These are phyloP conservation scores for Clangula hyemalis DNA, from an alignment of 2,797 vertebrate genomes.

Conservation along the genomic window DNA sequence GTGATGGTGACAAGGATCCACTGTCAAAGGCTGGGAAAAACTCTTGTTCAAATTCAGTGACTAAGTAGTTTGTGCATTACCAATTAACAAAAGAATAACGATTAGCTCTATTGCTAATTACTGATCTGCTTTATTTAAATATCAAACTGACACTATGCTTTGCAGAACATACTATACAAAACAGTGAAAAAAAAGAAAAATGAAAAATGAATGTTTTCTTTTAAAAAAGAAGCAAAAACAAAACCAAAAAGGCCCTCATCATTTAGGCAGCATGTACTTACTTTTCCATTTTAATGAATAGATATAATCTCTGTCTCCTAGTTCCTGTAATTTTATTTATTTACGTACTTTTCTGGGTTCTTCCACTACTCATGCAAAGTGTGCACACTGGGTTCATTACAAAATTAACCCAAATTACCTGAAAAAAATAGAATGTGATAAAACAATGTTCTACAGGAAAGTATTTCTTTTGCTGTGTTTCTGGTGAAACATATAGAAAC, in stretches of 20 bases:
- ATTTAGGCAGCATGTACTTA: fast-evolving
- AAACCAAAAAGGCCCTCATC: neutral
- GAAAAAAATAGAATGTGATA: neutral
- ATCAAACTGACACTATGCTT: neutral
- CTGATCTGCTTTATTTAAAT: neutral
- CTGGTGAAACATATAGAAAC: neutral
- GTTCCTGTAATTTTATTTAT: neutral
- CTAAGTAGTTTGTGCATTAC: neutral
- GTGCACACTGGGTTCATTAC: neutral
- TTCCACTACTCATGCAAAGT: neutral
- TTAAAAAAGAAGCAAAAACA: neutral
- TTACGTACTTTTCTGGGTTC: neutral
- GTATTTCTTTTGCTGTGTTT: fast-evolving
- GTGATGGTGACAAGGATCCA: neutral
- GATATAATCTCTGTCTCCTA: neutral
- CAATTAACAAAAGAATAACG: neutral
- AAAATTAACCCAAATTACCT: neutral
- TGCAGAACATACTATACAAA: neutral
- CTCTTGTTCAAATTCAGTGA: neutral
- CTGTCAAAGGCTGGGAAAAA: neutral
- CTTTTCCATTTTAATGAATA: neutral
- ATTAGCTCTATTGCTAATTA: constrained; percentile 3
- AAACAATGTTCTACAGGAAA: neutral
- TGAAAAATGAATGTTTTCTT: neutral
- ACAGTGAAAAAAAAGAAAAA: neutral